A percentile compares a stretch with the other conserved stretches of the same genome.
These are phyloP conservation scores for Semaprochilodus insignis DNA, from an alignment of 2,797 vertebrate species.

Conservation along the genomic window DNA sequence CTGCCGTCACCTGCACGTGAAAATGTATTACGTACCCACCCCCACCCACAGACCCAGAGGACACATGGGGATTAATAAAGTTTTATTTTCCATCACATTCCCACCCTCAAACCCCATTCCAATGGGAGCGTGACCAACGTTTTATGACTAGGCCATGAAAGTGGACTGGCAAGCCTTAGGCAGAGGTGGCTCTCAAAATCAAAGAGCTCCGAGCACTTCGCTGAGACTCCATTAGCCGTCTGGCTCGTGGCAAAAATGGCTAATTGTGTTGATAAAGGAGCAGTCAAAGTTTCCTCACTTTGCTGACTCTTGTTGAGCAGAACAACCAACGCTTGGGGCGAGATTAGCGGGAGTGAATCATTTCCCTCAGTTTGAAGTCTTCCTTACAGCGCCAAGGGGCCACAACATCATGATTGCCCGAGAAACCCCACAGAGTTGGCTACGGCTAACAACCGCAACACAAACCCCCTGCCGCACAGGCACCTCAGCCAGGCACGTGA, in stretches of 20 bases:
- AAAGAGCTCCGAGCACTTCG: conserved; percentile 33
- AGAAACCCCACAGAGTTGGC: conserved; percentile 24
- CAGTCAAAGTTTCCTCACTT: conserved; percentile 40
- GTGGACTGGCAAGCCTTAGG: conserved; percentile 20
- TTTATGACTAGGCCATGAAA: conserved; percentile 48
- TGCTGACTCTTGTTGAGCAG: conserved; percentile 27
- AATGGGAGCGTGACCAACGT: conserved; percentile 46
- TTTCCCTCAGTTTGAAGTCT: conserved; percentile 35
- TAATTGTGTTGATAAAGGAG: conserved; percentile 38
- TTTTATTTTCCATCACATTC: conserved; percentile 52
- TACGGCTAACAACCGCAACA: neutral
- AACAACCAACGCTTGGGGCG: conserved; percentile 31
- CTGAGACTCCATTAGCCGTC: conserved; percentile 39
- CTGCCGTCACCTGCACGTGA: conserved; percentile 28
- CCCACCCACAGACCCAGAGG: conserved; percentile 48
- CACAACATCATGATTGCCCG: neutral
- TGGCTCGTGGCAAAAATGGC: conserved; percentile 21
- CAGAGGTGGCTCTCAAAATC: neutral
- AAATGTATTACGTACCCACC: conserved; percentile 61
- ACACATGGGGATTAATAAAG: conserved; percentile 55
- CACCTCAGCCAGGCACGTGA: conserved; percentile 17
- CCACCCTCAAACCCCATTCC: conserved; percentile 45
- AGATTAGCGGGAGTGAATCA: conserved; percentile 45
- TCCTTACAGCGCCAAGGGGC: conserved; percentile 35
- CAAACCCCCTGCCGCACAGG: neutral